phyloP scores from a whole-genome alignment of 2,113 vertebrate genomes.

The Marmota flaviventris region DNA sequence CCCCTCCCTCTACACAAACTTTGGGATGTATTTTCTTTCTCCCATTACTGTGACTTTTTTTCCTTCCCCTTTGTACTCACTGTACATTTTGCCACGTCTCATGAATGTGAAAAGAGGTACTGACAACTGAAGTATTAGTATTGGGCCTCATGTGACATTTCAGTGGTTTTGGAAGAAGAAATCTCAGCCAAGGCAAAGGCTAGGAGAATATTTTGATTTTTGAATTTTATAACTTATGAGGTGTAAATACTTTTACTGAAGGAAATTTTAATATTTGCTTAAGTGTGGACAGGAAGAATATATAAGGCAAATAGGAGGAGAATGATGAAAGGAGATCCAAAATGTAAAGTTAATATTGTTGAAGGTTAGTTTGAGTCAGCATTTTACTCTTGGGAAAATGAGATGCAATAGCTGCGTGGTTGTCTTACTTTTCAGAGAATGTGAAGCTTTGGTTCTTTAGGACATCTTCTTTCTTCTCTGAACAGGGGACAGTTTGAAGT shows the following conservation, averaged over 20 bases:
- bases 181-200: slow-evolving; percentile 19
- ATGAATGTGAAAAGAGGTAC: neutral
- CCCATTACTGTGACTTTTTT: neutral
- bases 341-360: neutral
- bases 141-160: neutral
- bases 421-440: neutral
- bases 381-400: neutral
- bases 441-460: neutral
- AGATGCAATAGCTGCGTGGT: neutral
- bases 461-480: neutral
- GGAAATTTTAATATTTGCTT: slow-evolving; percentile 15
- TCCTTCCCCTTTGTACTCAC: neutral
- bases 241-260: neutral
- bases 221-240: neutral
- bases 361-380: neutral
- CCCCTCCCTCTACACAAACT: neutral
- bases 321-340: neutral
- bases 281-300: neutral
- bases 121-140: neutral
- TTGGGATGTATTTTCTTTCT: neutral
- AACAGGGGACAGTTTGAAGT: neutral
- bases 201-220: slow-evolving; percentile 6
- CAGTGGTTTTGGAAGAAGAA: slow-evolving; percentile 35
- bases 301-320: neutral
- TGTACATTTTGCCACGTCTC: neutral